Conservation (phyloP, 2,113 vertebrate species). For the Oryzias javanicus region DNA sequence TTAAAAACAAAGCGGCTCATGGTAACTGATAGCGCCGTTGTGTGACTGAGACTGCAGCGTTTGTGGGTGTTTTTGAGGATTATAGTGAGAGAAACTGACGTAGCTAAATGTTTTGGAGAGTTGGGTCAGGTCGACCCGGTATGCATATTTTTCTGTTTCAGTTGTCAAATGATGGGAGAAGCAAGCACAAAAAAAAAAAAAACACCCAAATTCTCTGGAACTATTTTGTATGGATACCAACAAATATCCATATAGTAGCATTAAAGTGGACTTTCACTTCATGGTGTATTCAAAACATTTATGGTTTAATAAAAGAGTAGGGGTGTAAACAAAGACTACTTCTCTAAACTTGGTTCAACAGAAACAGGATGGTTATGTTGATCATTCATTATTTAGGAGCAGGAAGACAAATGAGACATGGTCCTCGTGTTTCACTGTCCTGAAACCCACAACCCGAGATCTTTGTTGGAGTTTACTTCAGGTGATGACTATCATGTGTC, state of each 20-base stretch:
- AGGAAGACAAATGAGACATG: constrained; percentile 22
- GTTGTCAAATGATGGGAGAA: neutral
- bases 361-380: constrained; percentile 20
- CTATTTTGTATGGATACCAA: too few relatives aligned
- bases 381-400: constrained; percentile 51
- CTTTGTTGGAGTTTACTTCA: constrained; percentile 49
- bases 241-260: too few relatives aligned
- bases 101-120: constrained; percentile 3
- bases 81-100: constrained; percentile 5
- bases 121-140: too few relatives aligned
- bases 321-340: neutral
- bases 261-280: too few relatives aligned
- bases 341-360: neutral
- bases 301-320: too few relatives aligned
- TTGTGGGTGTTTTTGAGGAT: neutral
- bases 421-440: constrained; percentile 48
- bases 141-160: neutral
- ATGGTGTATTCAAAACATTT: too few relatives aligned
- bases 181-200: too few relatives aligned
- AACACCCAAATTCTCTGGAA: too few relatives aligned
- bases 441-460: constrained; percentile 10
- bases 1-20: neutral
- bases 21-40: constrained; percentile 1
- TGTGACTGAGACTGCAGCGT: constrained; percentile 20
- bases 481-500: constrained; percentile 41